These are phyloP conservation scores for Macaca nemestrina DNA, from an alignment of 2,113 vertebrate genomes.

Conservation along the genomic window DNA sequence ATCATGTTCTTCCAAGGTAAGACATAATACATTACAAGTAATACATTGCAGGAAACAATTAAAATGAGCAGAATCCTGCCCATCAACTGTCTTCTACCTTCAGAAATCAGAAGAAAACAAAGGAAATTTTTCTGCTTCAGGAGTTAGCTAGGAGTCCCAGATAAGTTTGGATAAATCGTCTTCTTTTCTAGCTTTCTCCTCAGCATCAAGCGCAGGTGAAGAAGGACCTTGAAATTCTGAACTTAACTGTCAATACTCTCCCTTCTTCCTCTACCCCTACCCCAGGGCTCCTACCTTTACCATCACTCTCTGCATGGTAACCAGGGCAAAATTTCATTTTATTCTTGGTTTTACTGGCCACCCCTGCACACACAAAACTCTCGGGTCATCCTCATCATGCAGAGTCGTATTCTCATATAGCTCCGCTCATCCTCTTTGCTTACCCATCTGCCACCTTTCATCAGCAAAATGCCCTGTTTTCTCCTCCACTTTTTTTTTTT, in stretches of 20 bases:
- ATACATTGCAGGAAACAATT: background rate
- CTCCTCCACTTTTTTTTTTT: background rate
- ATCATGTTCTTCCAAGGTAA: background rate
- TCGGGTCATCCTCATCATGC: too few species aligned
- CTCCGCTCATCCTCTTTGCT: background rate
- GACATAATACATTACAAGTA: background rate
- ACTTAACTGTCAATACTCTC: background rate
- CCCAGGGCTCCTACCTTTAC: background rate
- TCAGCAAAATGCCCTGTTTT: background rate
- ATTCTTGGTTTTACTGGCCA: background rate
- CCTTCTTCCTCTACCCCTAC: too few species aligned
- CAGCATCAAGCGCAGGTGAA: background rate
- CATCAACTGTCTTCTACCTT: background rate
- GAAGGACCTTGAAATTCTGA: background rate
- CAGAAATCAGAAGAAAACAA: background rate
- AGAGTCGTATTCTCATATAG: background rate
- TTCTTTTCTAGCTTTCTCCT: background rate
- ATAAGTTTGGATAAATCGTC: background rate
- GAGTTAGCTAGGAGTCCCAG: background rate
- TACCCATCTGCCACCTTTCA: background rate
- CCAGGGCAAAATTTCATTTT: background rate
- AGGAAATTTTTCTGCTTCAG: background rate
- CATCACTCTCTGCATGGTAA: background rate
- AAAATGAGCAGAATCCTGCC: background rate
- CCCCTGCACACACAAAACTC: background rate